Base-by-base conservation (phyloP, 2,797 vertebrate species). In the Semotilus atromaculatus region DNA sequence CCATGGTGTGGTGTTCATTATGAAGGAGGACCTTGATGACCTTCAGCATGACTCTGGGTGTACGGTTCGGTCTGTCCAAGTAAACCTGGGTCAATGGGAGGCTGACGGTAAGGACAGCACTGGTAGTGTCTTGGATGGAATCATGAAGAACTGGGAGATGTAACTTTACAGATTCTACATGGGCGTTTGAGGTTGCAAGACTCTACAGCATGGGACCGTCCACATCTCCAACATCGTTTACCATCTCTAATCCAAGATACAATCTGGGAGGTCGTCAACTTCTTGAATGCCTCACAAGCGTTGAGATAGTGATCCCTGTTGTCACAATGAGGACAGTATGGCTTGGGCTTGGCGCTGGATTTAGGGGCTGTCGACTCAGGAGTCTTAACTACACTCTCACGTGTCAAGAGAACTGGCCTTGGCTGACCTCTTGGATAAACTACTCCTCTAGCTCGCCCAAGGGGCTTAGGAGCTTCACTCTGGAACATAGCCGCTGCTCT, bases 41-140 rank as follows among this genome's bases (percentile, higher is more conserved):
- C 18, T 91, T 90, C 48, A 90, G 9, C 81, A 91, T 87, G 6
- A 89, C 89, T n/a, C 72, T 89, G 1, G 51, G 86, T 7, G 72
- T 13, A 85, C 3, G n/a, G 58, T 26, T 60, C 11, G n/a, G 58
- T 26, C n/a, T 13, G n/a, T 60, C 58, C 1, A 60, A n/a, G 10
- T 60, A 60, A 60, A 62, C 26, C 58, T n/a, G 13, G 11, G 58
- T 62, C 0, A n/a, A 5, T n/a, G 58, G n/a, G n/a, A 62, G 11
- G n/a, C 58, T 62, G 2, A 62, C n/a, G n/a, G 26, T 62, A n/a
- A 62, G 58, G 40, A 43, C 10, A 43, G 40, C 40, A 43, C 10
- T 43, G 40, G 40, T 11, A 43, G 10, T 43, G 40, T 43, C n/a
- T n/a, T n/a, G n/a, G n/a, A n/a, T n/a, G n/a, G n/a, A n/a, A n/a